Evolutionary conservation across 2,797 vertebrate genomes (phyloP).

Genomic region (Streptopelia turtur): DNA sequence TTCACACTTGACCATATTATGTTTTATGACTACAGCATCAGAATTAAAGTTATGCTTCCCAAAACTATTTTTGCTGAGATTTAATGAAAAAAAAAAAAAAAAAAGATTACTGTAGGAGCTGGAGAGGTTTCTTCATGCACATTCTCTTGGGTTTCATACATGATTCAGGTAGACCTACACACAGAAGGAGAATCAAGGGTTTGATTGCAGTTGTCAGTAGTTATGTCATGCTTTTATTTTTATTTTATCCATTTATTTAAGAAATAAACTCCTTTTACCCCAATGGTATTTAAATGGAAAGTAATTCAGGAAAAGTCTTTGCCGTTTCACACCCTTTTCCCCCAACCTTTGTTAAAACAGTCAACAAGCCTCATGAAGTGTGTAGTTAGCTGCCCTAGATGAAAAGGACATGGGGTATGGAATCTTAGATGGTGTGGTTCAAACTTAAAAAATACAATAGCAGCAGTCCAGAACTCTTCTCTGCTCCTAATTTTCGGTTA

Average conservation of each 20-base stretch:
- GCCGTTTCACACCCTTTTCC: background rate
- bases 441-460: background rate
- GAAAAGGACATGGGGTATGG: background rate
- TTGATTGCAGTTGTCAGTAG: background rate
- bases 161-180: background rate
- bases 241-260: background rate
- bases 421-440: background rate
- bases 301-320: background rate
- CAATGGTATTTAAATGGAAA: background rate
- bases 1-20: background rate
- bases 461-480: background rate
- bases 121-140: background rate
- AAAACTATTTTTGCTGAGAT: background rate
- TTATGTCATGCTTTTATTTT: accelerated
- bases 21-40: background rate
- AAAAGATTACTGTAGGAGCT: background rate
- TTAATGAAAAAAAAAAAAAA: background rate
- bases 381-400: background rate
- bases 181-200: background rate
- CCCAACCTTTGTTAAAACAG: background rate
- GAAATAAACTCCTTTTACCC: background rate
- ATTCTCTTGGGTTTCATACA: background rate
- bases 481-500: background rate
- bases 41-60: background rate
- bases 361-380: background rate